Conservation (phyloP, 2,797 vertebrate species). For the Cephalopachus bancanus region DNA sequence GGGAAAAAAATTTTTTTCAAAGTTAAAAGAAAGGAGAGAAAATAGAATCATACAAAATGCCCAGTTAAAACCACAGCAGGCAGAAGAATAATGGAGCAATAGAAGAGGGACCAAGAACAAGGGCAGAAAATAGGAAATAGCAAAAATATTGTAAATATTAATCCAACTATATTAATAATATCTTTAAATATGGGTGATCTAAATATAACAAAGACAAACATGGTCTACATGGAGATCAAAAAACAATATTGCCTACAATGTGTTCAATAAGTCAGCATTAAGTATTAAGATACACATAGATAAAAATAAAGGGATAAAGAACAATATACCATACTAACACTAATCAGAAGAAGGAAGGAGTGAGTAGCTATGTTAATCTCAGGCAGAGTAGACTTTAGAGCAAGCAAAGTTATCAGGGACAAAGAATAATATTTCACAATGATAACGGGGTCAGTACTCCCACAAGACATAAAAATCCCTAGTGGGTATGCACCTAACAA, state of each 20-base stretch:
- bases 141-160: background rate
- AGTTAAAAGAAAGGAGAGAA: no score
- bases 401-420: background rate
- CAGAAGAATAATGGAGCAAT: background rate
- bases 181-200: background rate
- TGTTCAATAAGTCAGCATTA: no score
- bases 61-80: background rate
- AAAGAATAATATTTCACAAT: background rate
- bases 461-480: background rate
- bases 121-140: background rate
- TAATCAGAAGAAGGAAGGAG: background rate
- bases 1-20: background rate
- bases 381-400: background rate
- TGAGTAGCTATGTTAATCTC: background rate
- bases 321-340: background rate
- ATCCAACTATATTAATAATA: background rate
- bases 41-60: no score
- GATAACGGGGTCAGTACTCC: background rate
- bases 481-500: background rate
- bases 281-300: background rate
- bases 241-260: background rate
- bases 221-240: background rate
- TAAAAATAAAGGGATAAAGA: background rate
- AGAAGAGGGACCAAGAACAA: background rate
- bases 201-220: background rate